phyloP scores from a whole-genome alignment of 2,797 vertebrate species.

The Valencia hispanica region DNA sequence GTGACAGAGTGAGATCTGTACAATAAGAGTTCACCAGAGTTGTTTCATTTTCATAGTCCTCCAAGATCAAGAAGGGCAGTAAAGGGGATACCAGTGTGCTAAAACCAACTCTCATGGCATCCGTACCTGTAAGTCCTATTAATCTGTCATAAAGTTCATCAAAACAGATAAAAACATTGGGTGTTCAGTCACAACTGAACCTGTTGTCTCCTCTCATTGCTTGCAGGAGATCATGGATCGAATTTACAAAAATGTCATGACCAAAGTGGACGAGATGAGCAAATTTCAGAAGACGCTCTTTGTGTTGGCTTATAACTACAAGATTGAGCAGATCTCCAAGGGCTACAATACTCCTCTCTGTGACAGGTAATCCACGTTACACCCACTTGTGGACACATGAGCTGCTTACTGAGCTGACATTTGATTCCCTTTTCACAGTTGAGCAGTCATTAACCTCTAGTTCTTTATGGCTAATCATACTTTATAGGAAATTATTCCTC shows the following conservation, averaged over 20 bases:
- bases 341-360: conserved; percentile 92
- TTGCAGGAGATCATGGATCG: conserved; percentile 98
- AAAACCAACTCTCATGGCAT: conserved; percentile 95
- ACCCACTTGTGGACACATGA: neutral
- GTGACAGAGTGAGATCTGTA: neutral
- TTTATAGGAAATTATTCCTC: neutral
- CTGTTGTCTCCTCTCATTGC: neutral
- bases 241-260: conserved; percentile 99
- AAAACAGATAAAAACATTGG: neutral
- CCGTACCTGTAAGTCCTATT: conserved; percentile 89
- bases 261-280: conserved; percentile 96
- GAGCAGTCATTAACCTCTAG: conserved; percentile 16
- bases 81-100: conserved; percentile 94
- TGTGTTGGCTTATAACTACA: conserved; percentile 97
- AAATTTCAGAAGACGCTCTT: conserved; percentile 91
- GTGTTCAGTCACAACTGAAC: neutral
- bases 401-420: neutral
- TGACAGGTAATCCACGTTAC: conserved; percentile 82
- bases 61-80: conserved; percentile 99
- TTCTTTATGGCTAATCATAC: conserved; percentile 16
- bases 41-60: conserved; percentile 82
- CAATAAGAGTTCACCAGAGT: neutral
- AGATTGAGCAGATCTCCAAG: conserved; percentile 97
- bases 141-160: neutral
- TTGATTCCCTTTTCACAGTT: neutral